These are phyloP conservation scores for Desmodus rotundus DNA, from an alignment of 2,113 vertebrate species.

Conservation along the genomic window DNA sequence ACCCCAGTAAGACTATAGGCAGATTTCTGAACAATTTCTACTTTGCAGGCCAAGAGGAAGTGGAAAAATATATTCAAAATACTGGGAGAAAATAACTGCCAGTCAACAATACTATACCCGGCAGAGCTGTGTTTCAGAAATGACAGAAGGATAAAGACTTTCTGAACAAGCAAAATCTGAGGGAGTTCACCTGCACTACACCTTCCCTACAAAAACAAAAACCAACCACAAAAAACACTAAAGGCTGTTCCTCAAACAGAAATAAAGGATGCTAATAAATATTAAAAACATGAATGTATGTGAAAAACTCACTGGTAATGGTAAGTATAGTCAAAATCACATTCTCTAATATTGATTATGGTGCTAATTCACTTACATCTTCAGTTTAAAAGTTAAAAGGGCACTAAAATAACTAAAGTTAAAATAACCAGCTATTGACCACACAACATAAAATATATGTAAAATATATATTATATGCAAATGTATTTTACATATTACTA, in stretches of 20 bases:
- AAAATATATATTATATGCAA: too few relatives aligned
- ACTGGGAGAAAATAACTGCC: not conserved
- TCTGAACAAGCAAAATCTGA: not conserved
- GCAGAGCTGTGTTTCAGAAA: not conserved
- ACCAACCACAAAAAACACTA: not conserved
- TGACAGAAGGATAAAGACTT: not conserved
- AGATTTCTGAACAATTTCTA: not conserved
- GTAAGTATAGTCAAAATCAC: not conserved
- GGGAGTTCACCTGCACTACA: not conserved
- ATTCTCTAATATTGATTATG: not conserved
- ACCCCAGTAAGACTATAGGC: not conserved
- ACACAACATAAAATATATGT: not conserved
- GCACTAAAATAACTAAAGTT: not conserved
- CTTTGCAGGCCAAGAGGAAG: not conserved
- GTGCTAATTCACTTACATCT: not conserved
- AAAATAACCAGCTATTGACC: not conserved
- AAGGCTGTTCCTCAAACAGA: not conserved
- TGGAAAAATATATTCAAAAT: not conserved
- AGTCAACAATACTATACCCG: not conserved
- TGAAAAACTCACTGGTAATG: not conserved
- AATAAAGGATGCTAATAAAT: not conserved
- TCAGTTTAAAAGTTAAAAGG: not conserved
- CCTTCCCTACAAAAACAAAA: too few relatives aligned
- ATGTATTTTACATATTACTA: too few relatives aligned
- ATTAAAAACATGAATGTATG: not conserved